These are phyloP conservation scores for Druceiella hillmani DNA, from an alignment of 2,888 invertebrate species.

Conservation along the genomic window DNA sequence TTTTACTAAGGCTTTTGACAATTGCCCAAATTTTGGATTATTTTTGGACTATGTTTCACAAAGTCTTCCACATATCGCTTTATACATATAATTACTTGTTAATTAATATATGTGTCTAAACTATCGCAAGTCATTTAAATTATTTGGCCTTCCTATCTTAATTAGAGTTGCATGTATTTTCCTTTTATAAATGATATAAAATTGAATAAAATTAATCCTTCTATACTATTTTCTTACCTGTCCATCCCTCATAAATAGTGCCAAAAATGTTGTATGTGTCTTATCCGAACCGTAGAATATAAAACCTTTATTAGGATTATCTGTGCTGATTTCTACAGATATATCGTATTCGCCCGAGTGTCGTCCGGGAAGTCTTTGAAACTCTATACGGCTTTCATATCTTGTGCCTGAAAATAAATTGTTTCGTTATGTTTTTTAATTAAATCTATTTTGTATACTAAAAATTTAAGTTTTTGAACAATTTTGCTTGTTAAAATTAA, in stretches of 20 bases:
- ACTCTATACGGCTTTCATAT: slow-evolving; percentile 69
- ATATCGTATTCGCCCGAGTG: slow-evolving; percentile 67
- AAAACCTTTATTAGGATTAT: slow-evolving; percentile 66
- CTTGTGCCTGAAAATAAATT: slow-evolving; percentile 59
- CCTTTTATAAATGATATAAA: slow-evolving; percentile 2
- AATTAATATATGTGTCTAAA: no score
- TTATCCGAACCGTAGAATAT: slow-evolving; percentile 70
- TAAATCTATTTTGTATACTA: slow-evolving; percentile 7
- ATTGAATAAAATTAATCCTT: not conserved
- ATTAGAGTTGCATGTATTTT: no score
- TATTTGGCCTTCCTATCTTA: no score
- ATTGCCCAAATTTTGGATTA: no score
- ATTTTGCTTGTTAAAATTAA: not conserved
- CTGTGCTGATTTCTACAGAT: slow-evolving; percentile 73
- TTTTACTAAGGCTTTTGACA: no score
- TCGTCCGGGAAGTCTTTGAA: slow-evolving; percentile 53
- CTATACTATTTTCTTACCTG: no score
- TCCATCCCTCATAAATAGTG: slow-evolving; percentile 70
- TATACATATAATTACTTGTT: no score
- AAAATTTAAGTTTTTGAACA: no score
- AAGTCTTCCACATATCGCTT: no score
- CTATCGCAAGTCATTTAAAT: no score
- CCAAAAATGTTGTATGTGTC: slow-evolving; percentile 62
- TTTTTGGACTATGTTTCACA: no score
- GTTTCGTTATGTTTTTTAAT: no score